Conservation (phyloP, 2,113 vertebrate species). For the Procavia capensis region DNA sequence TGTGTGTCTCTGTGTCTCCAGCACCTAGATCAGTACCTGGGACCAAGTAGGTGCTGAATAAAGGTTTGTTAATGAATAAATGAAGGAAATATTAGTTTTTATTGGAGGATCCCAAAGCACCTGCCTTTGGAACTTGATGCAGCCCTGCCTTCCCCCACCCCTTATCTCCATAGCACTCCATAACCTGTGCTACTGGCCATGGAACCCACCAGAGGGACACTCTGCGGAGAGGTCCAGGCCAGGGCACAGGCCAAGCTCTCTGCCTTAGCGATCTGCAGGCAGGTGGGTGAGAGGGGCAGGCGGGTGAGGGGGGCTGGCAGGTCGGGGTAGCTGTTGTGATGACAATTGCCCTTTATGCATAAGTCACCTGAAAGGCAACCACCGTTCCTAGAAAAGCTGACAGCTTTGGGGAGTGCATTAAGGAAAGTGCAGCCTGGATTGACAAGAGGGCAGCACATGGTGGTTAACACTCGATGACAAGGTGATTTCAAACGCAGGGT, state of each 20-base stretch:
- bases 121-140: background rate
- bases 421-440: background rate
- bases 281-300: background rate
- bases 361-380: conserved; percentile 13
- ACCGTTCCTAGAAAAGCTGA: background rate
- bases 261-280: background rate
- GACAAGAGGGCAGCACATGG: background rate
- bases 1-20: background rate
- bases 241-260: background rate
- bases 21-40: too few species aligned
- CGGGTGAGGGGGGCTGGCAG: background rate
- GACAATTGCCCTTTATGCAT: background rate
- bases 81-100: background rate
- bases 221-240: background rate
- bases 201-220: background rate
- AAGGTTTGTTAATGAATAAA: background rate
- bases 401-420: background rate
- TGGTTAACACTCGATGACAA: background rate
- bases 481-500: background rate
- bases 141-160: background rate
- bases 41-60: background rate
- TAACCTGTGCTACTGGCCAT: background rate
- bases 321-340: background rate
- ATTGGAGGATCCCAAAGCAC: background rate
- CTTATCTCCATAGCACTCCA: background rate